A percentile compares a stretch with the other conserved stretches of the same genome.
phyloP scores from a whole-genome alignment of 2,113 vertebrate species.

The Forbesichthys papilliferus region DNA sequence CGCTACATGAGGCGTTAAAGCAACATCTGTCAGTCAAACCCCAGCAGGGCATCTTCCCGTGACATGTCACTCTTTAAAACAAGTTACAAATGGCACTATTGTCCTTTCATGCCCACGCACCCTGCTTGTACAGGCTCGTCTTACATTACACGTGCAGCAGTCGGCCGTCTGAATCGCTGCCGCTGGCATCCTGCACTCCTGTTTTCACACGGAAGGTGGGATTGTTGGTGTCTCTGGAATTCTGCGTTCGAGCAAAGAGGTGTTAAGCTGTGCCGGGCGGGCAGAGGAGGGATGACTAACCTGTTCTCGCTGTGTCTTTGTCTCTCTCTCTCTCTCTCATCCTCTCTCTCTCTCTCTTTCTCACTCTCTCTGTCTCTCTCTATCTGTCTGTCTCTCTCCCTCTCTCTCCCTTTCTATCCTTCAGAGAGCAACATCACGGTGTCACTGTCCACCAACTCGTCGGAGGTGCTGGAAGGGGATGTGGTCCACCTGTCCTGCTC shows the following conservation, averaged over 20 bases:
- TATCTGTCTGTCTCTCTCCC: constrained; percentile 5
- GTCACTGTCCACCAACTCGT: constrained; percentile 86
- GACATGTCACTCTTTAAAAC: constrained; percentile 15
- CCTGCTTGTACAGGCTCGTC: no score
- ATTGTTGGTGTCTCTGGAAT: constrained; percentile 30
- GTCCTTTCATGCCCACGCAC: no score
- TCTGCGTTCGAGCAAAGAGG: neutral
- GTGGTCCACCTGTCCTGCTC: constrained; percentile 85
- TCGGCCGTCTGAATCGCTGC: no score
- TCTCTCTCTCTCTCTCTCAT: neutral
- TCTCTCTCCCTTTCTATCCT: neutral
- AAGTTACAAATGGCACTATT: no score
- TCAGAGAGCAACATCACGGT: constrained; percentile 93
- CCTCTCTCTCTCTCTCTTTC: neutral
- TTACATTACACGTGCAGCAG: no score
- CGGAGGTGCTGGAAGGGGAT: constrained; percentile 87
- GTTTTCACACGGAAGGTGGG: no score
- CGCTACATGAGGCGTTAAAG: constrained; percentile 24
- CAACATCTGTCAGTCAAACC: constrained; percentile 29
- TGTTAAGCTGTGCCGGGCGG: neutral
- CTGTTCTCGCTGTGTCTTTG: neutral
- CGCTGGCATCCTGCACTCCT: no score
- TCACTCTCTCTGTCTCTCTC: neutral
- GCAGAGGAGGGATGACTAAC: constrained; percentile 1
- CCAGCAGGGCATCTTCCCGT: constrained; percentile 5